Percentiles rank a stretch among this genome's conserved stretches.
phyloP scores from a whole-genome alignment of 2,113 vertebrate genomes.

The Trematomus loennbergii region DNA sequence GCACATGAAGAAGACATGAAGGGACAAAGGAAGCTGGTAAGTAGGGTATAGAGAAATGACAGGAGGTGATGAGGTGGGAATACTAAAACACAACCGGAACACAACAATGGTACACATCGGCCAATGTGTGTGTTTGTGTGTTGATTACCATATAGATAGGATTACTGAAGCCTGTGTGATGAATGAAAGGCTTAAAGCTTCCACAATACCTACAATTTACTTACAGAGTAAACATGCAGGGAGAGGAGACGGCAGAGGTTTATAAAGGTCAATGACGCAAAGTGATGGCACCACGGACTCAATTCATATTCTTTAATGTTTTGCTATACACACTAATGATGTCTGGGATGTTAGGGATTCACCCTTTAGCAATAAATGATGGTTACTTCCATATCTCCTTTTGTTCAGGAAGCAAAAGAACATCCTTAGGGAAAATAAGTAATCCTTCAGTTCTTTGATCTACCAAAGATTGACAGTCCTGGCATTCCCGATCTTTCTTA shows the following conservation, averaged over 20 bases:
- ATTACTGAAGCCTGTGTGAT: conserved; percentile 33
- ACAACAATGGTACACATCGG: background rate
- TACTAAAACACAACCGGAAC: background rate
- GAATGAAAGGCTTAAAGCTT: conserved; percentile 17
- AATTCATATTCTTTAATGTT: background rate
- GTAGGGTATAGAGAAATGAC: background rate
- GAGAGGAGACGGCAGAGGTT: background rate
- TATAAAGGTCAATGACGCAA: conserved; percentile 8
- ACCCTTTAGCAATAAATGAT: background rate
- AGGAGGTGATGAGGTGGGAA: background rate
- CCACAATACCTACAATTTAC: conserved; percentile 27
- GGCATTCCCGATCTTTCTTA: background rate
- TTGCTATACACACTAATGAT: background rate
- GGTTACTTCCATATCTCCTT: background rate
- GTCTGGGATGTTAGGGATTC: background rate
- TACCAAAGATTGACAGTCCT: background rate
- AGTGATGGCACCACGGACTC: background rate
- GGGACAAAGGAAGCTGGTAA: background rate
- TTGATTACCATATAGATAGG: conserved; percentile 69
- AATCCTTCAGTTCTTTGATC: background rate
- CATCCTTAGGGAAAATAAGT: background rate
- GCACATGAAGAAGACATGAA: background rate
- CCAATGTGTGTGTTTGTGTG: background rate
- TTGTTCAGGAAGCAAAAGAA: background rate
- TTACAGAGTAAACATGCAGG: background rate